Conservation (phyloP, 2,888 invertebrate genomes). For the Eupithecia subfuscata region DNA sequence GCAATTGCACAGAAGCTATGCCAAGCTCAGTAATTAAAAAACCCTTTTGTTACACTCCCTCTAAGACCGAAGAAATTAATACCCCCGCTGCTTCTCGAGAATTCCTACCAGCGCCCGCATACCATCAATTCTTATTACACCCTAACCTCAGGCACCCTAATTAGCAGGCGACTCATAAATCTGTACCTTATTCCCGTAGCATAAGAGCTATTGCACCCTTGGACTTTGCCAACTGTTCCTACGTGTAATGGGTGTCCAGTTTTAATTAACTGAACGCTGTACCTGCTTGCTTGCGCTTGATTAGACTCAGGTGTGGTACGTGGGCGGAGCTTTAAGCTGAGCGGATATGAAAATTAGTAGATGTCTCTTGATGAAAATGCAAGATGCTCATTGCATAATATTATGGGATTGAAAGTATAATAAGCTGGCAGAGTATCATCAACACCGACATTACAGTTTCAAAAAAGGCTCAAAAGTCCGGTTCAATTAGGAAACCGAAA, state of each 20-base stretch:
- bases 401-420: neutral
- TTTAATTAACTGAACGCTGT: constrained; percentile 47
- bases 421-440: no score
- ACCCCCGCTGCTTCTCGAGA: constrained; percentile 22
- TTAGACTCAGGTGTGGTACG: constrained; percentile 3
- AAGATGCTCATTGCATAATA: neutral
- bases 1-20: constrained; percentile 4
- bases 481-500: no score
- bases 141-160: constrained; percentile 30
- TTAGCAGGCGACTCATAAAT: constrained; percentile 31
- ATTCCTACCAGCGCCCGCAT: constrained; percentile 30
- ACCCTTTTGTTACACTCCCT: constrained; percentile 2
- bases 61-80: constrained; percentile 29
- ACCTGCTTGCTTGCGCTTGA: constrained; percentile 43
- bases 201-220: constrained; percentile 32
- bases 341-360: neutral
- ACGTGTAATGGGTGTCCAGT: constrained; percentile 45
- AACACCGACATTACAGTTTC: no score
- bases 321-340: constrained; percentile 17
- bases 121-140: constrained; percentile 37
- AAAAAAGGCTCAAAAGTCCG: no score
- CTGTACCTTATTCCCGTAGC: constrained; percentile 28
- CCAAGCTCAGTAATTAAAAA: constrained; percentile 6
- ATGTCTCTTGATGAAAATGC: neutral
- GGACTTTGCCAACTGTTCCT: constrained; percentile 31